These are phyloP conservation scores for Chouioia cunea DNA, from an alignment of 2,888 invertebrate genomes.

Conservation along the genomic window DNA sequence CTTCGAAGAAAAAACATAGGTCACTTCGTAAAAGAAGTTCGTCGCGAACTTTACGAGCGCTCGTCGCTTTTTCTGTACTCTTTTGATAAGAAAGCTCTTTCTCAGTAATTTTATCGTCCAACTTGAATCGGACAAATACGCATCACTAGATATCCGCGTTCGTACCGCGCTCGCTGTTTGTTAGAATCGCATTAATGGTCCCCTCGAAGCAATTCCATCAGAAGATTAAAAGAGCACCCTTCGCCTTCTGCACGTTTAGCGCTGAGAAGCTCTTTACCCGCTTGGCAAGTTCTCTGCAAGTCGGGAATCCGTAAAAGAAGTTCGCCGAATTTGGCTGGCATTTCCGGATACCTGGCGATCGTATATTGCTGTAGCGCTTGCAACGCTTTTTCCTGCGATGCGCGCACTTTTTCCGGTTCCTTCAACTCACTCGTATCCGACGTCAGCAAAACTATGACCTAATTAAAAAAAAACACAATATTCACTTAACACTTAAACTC, in stretches of 20 bases:
- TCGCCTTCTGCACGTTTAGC: slow-evolving; percentile 85
- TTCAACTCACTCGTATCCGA: slow-evolving; percentile 91
- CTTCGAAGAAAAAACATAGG: slow-evolving; percentile 25
- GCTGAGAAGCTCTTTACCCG: slow-evolving; percentile 92
- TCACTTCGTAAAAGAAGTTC: slow-evolving; percentile 40
- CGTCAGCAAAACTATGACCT: slow-evolving; percentile 66
- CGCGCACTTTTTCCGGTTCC: slow-evolving; percentile 93
- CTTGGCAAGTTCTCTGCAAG: slow-evolving; percentile 93
- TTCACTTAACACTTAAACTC: slow-evolving; percentile 10
- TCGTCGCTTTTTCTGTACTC: slow-evolving; percentile 10
- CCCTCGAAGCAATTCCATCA: slow-evolving; percentile 95
- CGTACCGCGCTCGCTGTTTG: slow-evolving; percentile 13
- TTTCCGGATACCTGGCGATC: slow-evolving; percentile 89
- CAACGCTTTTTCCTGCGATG: slow-evolving; percentile 93
- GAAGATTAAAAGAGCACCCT: slow-evolving; percentile 91
- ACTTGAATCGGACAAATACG: not conserved
- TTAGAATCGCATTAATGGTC: slow-evolving; percentile 79
- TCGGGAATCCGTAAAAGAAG: slow-evolving; percentile 93
- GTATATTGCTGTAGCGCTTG: slow-evolving; percentile 95
- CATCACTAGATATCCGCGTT: slow-evolving; percentile 5
- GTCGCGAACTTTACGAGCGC: slow-evolving; percentile 45
- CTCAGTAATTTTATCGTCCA: slow-evolving; percentile 5
- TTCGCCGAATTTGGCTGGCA: slow-evolving; percentile 96
- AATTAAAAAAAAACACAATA: not conserved
- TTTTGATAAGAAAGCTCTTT: slow-evolving; percentile 1